Evolutionary conservation across 2,113 vertebrate genomes (phyloP), one percentile per base, ranked within the genome.

Genomic region (Xenopus laevis): DNA sequence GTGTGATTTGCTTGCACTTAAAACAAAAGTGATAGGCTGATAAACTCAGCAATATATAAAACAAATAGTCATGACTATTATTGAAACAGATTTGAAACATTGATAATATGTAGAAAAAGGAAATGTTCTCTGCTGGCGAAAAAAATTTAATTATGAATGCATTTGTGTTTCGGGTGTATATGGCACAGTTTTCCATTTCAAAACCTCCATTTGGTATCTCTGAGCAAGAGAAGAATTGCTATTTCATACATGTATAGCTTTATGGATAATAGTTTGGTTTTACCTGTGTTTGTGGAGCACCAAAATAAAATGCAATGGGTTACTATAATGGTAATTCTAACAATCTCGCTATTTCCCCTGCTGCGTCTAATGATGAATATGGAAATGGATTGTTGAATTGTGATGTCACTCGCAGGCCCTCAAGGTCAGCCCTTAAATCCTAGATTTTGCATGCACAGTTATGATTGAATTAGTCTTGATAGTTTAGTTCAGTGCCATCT

Each of bases 401-500:
- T 91, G 87, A 83, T 81, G 84, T 77, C 74, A 77, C 86, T 89
- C 83, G 82, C 87, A 92, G 89, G 90, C 90, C 89, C 89, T 87
- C 79, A 88, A 92, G 89, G 89, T 93, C 90, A 91, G 91, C 86
- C 82, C 65, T 80, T 89, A 89, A 89, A 85, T 87, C 78, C 69
- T 83, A 87, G 84, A 78, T 81, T 74, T 89, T 77, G 74, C 74
- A 77, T 70, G 74, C 55, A 69, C 67, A 68, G 13, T 61, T 18
- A 62, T 13, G 68, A 46, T 69, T 62, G 23, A 53, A 62, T 75
- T 44, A 53, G 30, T 20, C 12, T 46, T 21, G 68, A 61, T 52
- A 44, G 70, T 67, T 18, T 78, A 79, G 70, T 79, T 68, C 60
- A 74, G 65, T 15, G 16, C 53, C 10, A 10, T 16, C 47, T 10